Base-by-base conservation (phyloP, 1,140 invertebrate genomes). In the Periplaneta americana region DNA sequence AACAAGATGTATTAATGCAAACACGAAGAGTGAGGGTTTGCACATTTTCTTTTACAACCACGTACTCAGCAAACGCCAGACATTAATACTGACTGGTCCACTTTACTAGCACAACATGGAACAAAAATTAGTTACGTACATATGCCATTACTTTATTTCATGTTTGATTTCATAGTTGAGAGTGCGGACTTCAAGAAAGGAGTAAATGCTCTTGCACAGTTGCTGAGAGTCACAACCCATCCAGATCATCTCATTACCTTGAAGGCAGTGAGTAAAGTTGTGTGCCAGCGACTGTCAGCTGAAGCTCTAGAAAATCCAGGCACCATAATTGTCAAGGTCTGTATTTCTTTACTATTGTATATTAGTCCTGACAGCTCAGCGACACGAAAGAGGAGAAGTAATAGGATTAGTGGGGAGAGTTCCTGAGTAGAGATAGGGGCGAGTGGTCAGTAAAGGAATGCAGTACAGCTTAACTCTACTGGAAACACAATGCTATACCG, bases 141-240 rank as follows among this genome's bases (percentile, higher is more conserved):
- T n/a, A n/a, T n/a, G n/a, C n/a, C 48, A 80, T 80, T 39, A 35
- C n/a, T 81, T 81, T 82, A 82, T 83, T 82, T 81, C 82, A 83
- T 78, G 85, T 80, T 80, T 84, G 83, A 77, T 75, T 85, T 92
- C 92, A 82, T 86, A 98, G 96, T 98, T 90, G 90, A 94, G 81
- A 94, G 94, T 88, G 90, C 92, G 81, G 95, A 96, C 80, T 98
- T 98, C 86, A 94, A 94, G 83, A 90, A 92, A 78, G 97, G 97
- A 48, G 93, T 98, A 3, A 92, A 92, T 78, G 91, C 92, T 34
- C 86, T 99, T 75, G 95, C 96, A 8, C 92, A 93, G 85, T 87
- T 97, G 74, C 88, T 99, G 34, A 93, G 96, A 84, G 91, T 98
- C 34, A 91, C 93, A 0, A 92, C 92, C 17, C 96, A 98, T 90